Percentiles rank a stretch among this genome's conserved stretches.
These are phyloP conservation scores for Muntiacus reevesi DNA, from an alignment of 2,113 vertebrate species.

Conservation along the genomic window DNA sequence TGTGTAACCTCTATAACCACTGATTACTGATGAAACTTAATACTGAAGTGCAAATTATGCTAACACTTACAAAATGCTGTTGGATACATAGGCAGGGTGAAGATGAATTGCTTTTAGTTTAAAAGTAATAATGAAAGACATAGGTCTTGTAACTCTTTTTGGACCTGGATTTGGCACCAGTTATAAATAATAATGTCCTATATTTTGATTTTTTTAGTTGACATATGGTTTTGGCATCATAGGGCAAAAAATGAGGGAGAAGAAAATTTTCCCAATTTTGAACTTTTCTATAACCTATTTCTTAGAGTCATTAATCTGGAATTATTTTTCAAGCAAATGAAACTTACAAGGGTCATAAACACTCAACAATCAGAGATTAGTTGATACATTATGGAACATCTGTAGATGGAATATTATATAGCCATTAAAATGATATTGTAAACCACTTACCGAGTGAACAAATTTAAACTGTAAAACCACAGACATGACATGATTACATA, in stretches of 20 bases:
- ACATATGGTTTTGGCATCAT: background rate
- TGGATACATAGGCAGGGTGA: background rate
- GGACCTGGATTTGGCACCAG: background rate
- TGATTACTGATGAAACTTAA: background rate
- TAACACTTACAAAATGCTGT: background rate
- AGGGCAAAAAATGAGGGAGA: background rate
- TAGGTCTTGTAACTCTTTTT: background rate
- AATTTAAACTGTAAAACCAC: background rate
- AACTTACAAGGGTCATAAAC: background rate
- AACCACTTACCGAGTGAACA: background rate
- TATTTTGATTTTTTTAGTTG: constrained; percentile 9
- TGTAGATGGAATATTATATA: background rate
- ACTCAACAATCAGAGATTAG: background rate
- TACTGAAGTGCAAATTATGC: background rate
- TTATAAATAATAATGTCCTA: background rate
- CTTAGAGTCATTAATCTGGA: background rate
- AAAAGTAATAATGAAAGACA: background rate
- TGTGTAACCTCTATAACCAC: background rate
- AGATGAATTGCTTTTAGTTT: background rate
- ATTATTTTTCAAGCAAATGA: background rate
- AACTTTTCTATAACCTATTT: background rate
- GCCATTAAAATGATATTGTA: background rate
- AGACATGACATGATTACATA: background rate
- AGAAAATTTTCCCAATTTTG: background rate
- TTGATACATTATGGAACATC: background rate